phyloP scores from a whole-genome alignment of 2,113 vertebrate genomes.

The Rhipidura dahli region DNA sequence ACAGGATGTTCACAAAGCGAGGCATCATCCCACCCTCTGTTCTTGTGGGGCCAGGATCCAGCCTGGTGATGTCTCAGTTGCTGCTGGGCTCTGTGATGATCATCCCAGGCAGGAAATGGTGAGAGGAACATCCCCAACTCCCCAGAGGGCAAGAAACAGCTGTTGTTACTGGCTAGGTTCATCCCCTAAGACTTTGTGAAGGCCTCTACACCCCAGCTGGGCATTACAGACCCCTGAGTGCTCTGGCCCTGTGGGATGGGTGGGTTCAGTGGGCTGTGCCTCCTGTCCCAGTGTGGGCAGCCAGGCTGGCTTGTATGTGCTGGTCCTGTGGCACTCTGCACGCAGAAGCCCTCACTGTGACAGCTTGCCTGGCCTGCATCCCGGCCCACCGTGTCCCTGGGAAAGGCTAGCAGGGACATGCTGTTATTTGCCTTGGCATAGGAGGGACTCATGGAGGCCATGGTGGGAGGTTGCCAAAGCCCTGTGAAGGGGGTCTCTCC shows the following conservation, averaged over 20 bases:
- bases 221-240: neutral
- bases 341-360: neutral
- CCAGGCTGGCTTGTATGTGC: neutral
- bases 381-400: neutral
- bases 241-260: neutral
- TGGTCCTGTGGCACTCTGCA: neutral
- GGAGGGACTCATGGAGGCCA: neutral
- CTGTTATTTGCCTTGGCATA: neutral
- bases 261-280: neutral
- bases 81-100: neutral
- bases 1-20: neutral
- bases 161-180: neutral
- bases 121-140: neutral
- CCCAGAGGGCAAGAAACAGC: neutral
- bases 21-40: neutral
- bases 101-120: neutral
- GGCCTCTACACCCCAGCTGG: neutral
- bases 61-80: neutral
- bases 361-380: neutral
- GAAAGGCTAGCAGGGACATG: neutral
- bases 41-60: neutral
- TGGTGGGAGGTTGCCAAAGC: neutral
- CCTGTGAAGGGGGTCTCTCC: neutral
- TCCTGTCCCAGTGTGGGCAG: neutral
- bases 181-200: neutral